Conservation (phyloP, 2,888 invertebrate species). For the Drosophila limbata region DNA sequence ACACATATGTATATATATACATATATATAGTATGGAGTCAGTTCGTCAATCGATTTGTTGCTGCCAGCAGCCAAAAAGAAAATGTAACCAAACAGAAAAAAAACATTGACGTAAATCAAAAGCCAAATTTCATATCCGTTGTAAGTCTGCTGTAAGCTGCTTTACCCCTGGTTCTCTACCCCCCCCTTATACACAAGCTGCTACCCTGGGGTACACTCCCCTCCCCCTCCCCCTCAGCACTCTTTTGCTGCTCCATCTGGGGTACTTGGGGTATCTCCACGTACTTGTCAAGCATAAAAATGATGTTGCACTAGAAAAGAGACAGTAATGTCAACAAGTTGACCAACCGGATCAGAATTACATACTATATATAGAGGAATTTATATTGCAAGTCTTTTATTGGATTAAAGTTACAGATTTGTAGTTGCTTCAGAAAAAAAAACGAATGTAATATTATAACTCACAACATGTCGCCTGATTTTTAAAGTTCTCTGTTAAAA, state of each 20-base stretch:
- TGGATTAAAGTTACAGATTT: too few species aligned
- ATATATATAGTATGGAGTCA: conserved; percentile 32
- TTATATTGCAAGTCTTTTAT: too few species aligned
- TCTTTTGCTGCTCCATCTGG: neutral
- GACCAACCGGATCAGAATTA: neutral
- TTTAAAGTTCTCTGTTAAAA: too few species aligned
- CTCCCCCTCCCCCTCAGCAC: neutral
- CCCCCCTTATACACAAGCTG: neutral
- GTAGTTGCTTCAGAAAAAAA: too few species aligned
- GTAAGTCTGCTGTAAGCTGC: conserved; percentile 82
- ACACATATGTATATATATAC: neutral
- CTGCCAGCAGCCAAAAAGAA: conserved; percentile 49
- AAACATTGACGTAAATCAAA: conserved; percentile 76
- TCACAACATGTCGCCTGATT: too few species aligned
- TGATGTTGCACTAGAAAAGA: conserved; percentile 13
- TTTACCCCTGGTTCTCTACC: conserved; percentile 49
- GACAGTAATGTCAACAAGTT: conserved; percentile 12
- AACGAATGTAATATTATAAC: too few species aligned
- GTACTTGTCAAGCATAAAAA: conserved; percentile 26
- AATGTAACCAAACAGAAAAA: conserved; percentile 35
- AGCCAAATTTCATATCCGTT: conserved; percentile 80
- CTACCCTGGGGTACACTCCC: conserved; percentile 2
- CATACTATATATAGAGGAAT: neutral
- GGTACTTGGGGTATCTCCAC: neutral
- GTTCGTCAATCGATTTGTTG: conserved; percentile 77